Evolutionary conservation across 2,113 vertebrate species (phyloP), one percentile per base, ranked within the genome.

Genomic region (Hucho hucho): DNA sequence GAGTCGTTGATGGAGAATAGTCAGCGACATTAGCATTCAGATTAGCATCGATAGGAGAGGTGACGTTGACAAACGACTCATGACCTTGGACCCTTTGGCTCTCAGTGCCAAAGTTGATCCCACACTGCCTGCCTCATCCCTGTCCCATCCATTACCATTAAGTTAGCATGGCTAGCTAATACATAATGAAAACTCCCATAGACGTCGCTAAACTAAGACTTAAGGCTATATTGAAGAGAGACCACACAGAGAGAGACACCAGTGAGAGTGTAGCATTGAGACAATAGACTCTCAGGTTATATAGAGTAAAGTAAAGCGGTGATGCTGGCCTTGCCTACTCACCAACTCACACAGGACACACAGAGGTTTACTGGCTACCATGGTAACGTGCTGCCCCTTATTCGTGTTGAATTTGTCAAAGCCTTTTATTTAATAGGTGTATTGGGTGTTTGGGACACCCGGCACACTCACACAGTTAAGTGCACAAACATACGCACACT

Each of bases 1-100:
- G 3, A 53, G 37, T 1, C 16, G 25, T 37, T 72, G 67, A 77
- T 74, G 28, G 28, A 68, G 28, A 67, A 59, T 24, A 68, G 47
- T 20, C 26, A 59, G 26, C 16, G 49, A n/a, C 72, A 86, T 90
- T 88, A 85, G 82, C 71, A 87, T 86, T 85, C 85, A 80, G 70
- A 67, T 5, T 58, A 76, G 66, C 29, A 20, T 1, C 11, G 56
- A 24, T 2, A 68, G 7, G 81, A 66, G 56, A 84, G 75, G 78
- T 79, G 81, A 79, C 79, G 77, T 81, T 83, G 74, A 90, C 86
- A 81, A 78, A 86, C 80, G 82, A 79, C 84, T 63, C 22, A 63
- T 83, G 88, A 91, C 84, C 90, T 70, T 73, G 86, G 87, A 86
- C 87, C 84, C 71, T 2, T 16, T 59, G 26, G 76, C 12, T 69